These are phyloP conservation scores for Dicycla oo DNA, from an alignment of 2,888 invertebrate genomes.

Conservation along the genomic window DNA sequence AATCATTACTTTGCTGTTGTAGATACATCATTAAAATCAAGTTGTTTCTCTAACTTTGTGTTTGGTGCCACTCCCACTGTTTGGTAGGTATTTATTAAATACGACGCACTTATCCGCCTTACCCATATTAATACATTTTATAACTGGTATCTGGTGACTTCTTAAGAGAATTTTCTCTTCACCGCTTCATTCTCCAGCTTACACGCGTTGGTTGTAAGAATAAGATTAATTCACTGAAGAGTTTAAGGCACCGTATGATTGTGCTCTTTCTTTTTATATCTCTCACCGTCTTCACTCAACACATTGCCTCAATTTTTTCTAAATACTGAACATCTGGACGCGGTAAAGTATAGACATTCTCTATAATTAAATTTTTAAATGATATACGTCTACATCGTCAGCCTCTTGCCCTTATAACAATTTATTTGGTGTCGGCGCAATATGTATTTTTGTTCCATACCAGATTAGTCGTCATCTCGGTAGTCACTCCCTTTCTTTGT, in stretches of 20 bases:
- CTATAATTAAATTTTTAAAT: no score
- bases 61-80: neutral
- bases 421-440: no score
- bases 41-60: conserved; percentile 4
- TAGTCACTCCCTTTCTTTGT: no score
- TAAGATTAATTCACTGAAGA: neutral
- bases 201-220: neutral
- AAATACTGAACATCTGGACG: neutral
- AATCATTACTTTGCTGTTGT: neutral
- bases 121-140: neutral
- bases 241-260: neutral
- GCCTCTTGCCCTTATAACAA: no score
- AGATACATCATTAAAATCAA: neutral
- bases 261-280: neutral
- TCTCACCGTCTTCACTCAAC: neutral
- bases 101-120: neutral
- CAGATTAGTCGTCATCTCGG: no score
- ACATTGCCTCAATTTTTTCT: neutral
- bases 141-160: neutral
- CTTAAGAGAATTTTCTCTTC: neutral
- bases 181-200: neutral
- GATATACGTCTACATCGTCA: no score
- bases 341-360: no score
- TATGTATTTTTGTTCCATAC: no score
- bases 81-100: neutral